Conservation (phyloP, 2,113 vertebrate species). For the Lycocorax pyrrhopterus region DNA sequence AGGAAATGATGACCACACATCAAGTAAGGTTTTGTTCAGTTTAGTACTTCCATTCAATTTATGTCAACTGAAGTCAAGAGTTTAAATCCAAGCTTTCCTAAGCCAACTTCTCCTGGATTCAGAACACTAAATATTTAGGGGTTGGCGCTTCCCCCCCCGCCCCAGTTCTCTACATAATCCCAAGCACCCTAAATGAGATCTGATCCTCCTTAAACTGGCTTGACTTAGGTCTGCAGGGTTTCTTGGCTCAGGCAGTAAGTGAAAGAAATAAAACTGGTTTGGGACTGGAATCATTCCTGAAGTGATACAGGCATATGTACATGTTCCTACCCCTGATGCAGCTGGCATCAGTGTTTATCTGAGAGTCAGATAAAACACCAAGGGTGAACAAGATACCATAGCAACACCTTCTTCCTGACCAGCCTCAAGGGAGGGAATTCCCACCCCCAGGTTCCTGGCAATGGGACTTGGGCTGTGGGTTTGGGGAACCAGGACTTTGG, state of each 20-base stretch:
- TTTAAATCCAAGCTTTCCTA: not conserved
- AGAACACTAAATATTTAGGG: not conserved
- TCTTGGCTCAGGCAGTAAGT: not conserved
- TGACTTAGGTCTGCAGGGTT: not conserved
- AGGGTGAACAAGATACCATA: not conserved
- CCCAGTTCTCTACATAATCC: not conserved
- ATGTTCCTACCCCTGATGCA: not conserved
- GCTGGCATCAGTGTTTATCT: not conserved
- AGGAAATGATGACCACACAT: not conserved
- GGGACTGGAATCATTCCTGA: not conserved
- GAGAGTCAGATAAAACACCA: not conserved
- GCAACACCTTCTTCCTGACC: not conserved
- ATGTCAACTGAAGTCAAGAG: not conserved
- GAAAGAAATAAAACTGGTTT: not conserved
- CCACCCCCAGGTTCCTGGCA: not conserved
- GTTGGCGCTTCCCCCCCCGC: too few relatives aligned
- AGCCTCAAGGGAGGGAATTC: not conserved
- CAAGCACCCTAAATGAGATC: not conserved
- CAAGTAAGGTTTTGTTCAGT: not conserved
- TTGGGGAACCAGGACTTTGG: not conserved
- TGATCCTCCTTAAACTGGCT: not conserved
- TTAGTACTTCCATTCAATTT: not conserved
- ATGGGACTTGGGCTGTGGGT: not conserved
- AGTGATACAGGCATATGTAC: not conserved
- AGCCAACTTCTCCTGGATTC: not conserved